Base-by-base conservation (phyloP, 2,888 invertebrate genomes). In the Ichneumoninae sp. region DNA sequence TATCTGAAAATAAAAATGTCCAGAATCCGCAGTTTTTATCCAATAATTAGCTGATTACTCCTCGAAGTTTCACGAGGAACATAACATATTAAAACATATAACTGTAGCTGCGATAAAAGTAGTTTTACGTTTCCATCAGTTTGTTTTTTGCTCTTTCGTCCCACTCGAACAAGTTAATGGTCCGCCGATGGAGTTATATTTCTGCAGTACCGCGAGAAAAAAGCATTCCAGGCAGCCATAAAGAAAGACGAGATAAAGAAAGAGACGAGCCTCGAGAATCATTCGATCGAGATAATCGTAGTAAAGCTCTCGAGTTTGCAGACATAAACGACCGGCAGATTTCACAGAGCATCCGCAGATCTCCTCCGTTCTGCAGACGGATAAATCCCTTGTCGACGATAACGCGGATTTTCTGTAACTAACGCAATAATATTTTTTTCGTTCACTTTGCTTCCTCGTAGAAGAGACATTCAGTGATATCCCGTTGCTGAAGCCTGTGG, bases 251-350 rank as follows among this genome's bases (percentile, higher is more conserved):
- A 19, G 66, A 44, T 26, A 40, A 44, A 22, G 33, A 65, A 36
- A 68, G 36, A 54, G 66, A 52, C 44, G 57, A 44, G 26, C n/a
- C 44, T 44, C 13, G 44, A 68, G 68, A 77, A 77, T 68, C 68
- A 36, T 57, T 57, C 68, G 44, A 57, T 68, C 54, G 57, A 68
- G 57, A 68, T 77, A 68, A 77, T 68, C 40, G 40, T 57, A 54
- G 76, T 57, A 57, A 66, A 77, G 66, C 40, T 77, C 54, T 8
- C 57, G 26, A 57, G 22, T 22, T 40, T 40, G 40, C n/a, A 22
- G 40, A 68, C 68, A 26, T 16, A 77, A 77, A 77, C 36, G 76
- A 52, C 68, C 33, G 76, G 40, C 33, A 26, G 40, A 36, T 54
- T 60, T 8, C 73, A 16, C 13, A 13, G 57, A 13, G 26, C 26